Percentiles rank a stretch among this genome's conserved stretches.
Conservation (phyloP, 2,113 vertebrate genomes). For the Rhinolophus ferrumequinum region DNA sequence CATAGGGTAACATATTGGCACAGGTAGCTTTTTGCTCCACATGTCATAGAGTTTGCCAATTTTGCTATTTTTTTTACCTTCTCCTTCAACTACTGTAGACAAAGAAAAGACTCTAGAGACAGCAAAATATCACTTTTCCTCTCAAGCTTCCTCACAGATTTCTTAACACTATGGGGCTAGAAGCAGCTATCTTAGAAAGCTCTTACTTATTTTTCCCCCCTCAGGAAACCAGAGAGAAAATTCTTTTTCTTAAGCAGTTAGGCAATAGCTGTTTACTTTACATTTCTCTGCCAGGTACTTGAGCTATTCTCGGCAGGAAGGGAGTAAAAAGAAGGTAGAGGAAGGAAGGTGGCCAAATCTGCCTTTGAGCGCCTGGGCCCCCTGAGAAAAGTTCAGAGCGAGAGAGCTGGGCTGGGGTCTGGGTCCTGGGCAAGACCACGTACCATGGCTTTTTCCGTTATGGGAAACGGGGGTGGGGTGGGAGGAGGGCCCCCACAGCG, state of each 20-base stretch:
- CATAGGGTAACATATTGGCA: neutral
- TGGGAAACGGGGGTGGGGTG: neutral
- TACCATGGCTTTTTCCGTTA: neutral
- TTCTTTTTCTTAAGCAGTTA: neutral
- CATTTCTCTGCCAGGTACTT: neutral
- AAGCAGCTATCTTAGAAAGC: neutral
- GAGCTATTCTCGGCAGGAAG: neutral
- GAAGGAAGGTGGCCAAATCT: neutral
- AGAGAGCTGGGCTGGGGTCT: neutral
- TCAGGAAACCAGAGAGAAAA: conserved; percentile 10
- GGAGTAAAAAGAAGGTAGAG: neutral
- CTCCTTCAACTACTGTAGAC: neutral
- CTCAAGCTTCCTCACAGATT: neutral
- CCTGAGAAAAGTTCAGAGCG: neutral
- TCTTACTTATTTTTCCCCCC: neutral
- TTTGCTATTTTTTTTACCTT: neutral
- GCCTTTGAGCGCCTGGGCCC: neutral
- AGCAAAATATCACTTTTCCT: neutral
- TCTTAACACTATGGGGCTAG: neutral
- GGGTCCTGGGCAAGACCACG: neutral
- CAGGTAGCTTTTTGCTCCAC: neutral
- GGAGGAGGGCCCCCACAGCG: neutral
- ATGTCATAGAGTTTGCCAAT: neutral
- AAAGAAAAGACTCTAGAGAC: neutral
- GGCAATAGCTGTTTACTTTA: conserved; percentile 1